These are phyloP conservation scores for Pterocles burchelli DNA, from an alignment of 2,113 vertebrate species.

Conservation along the genomic window DNA sequence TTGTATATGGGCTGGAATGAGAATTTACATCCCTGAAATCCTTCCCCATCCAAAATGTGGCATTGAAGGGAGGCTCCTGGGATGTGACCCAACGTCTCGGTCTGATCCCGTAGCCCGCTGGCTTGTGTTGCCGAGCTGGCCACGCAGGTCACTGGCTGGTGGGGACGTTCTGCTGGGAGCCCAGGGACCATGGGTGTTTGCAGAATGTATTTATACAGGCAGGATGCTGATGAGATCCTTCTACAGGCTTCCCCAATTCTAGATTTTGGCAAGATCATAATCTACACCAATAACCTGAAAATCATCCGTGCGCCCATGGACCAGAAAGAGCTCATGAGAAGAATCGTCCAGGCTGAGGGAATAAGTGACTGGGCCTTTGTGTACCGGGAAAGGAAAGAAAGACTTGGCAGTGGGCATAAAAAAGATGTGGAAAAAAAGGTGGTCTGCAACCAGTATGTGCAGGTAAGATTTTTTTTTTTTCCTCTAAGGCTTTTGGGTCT, in stretches of 20 bases:
- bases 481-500: not conserved
- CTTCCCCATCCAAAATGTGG: not conserved
- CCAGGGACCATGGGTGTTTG: not conserved
- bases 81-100: not conserved
- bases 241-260: conserved; percentile 79
- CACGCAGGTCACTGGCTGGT: rapidly evolving
- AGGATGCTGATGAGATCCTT: not conserved
- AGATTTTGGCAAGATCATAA: conserved; percentile 97
- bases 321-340: conserved; percentile 78
- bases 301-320: conserved; percentile 87
- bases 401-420: not conserved
- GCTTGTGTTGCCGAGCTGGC: not conserved
- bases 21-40: not conserved
- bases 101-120: not conserved
- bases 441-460: not conserved
- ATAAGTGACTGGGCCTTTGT: conserved; percentile 67
- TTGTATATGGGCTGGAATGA: not conserved
- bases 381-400: conserved; percentile 37
- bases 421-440: not conserved
- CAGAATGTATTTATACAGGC: not conserved
- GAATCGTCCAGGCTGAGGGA: conserved; percentile 68
- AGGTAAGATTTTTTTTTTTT: conserved; percentile 52
- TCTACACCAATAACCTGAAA: conserved; percentile 96
- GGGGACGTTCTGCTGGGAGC: too few relatives aligned
- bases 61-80: not conserved